These are phyloP conservation scores for Montipora efflorescens DNA, from an alignment of 64 coral and sea anemone species.

Conservation along the genomic window DNA sequence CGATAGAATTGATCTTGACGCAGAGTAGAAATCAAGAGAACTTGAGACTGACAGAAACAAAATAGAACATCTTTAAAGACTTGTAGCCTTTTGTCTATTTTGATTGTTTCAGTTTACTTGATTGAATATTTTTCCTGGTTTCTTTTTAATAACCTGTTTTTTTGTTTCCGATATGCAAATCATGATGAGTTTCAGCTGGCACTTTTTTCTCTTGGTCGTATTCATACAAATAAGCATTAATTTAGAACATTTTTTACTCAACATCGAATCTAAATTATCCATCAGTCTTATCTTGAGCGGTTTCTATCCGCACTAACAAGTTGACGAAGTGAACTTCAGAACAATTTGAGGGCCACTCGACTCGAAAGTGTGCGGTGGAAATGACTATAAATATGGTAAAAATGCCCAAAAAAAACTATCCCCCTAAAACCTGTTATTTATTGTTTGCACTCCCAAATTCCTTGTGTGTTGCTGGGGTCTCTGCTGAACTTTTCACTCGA, in stretches of 20 bases:
- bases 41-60: neutral
- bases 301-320: neutral
- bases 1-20: neutral
- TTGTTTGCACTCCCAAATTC: neutral
- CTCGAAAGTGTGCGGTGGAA: neutral
- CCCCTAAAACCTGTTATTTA: neutral
- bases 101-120: neutral
- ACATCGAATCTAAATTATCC: neutral
- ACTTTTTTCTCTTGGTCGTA: neutral
- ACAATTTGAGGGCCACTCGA: neutral
- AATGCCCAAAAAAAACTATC: neutral
- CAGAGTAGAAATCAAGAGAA: neutral
- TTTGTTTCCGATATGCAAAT: conserved; percentile 36
- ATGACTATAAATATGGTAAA: neutral
- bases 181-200: neutral
- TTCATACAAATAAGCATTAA: neutral
- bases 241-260: neutral
- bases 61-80: neutral
- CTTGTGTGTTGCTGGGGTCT: no score
- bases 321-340: neutral
- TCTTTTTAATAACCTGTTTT: neutral
- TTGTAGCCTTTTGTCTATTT: neutral
- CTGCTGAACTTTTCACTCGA: neutral
- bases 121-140: conserved; percentile 8
- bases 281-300: neutral